Evolutionary conservation across 2,797 vertebrate species (phyloP), one percentile per base, ranked within the genome.

Genomic region (Scleropages formosus): DNA sequence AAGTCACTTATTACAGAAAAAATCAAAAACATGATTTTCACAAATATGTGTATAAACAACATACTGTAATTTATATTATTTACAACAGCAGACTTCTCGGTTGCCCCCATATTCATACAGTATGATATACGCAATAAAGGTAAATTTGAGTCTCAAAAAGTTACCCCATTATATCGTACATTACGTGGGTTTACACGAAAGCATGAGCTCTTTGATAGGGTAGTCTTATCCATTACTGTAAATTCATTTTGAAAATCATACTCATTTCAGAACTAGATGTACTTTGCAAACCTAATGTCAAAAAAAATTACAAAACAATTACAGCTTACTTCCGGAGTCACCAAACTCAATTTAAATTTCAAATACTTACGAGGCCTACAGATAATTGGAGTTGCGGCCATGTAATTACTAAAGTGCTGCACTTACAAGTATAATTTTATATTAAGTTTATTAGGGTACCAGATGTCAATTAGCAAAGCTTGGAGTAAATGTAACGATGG

Each of bases 11-110:
- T 53, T 75, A 47, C 71, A 46, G 58, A n/a, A n/a, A n/a, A n/a
- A n/a, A n/a, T n/a, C n/a, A n/a, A n/a, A n/a, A n/a, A n/a, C n/a
- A 53, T 56, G 13, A 20, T 74, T 4, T 6, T 26, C 12, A 46
- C 24, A 56, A 69, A 69, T n/a, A 12, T 75, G 53, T 61, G 61
- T 49, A 13, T 15, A 18, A 75, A 68, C 27, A 68, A 16, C 31
- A 47, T 68, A 16, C 20, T 24, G 1, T 39, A 67, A 24, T 4
- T 60, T 49, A 47, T 8, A 4, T 26, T n/a, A 27, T 56, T n/a
- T 59, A 67, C 22, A 8, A 39, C 15, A 27, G 22, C 26, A 60
- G 20, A n/a, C 60, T n/a, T 10, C 56, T 60, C n/a, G 26, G 10
- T 72, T 4, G 58, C 9, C n/a, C 31, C 10, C 20, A 59, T 11